These are phyloP conservation scores for Meteorus colon DNA, from an alignment of 2,888 invertebrate genomes.

Conservation along the genomic window DNA sequence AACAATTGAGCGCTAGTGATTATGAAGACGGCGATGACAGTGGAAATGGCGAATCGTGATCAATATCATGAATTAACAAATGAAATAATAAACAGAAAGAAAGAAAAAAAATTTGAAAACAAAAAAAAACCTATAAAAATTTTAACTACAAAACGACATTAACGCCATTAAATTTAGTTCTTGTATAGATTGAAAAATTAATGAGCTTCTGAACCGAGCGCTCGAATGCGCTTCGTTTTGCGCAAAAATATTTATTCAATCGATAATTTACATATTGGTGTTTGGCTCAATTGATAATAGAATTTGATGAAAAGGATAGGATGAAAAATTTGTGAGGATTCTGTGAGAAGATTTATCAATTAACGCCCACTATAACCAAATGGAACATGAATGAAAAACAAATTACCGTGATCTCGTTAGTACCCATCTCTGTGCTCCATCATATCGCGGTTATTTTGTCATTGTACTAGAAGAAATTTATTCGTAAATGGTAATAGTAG, in stretches of 20 bases:
- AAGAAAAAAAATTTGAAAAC: constrained; percentile 33
- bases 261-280: constrained; percentile 9
- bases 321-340: not conserved
- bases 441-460: constrained; percentile 24
- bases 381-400: constrained; percentile 19
- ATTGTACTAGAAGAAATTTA: constrained; percentile 15
- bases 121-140: constrained; percentile 38
- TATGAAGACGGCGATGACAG: constrained; percentile 89
- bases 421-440: not conserved
- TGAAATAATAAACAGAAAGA: constrained; percentile 26
- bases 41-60: constrained; percentile 94
- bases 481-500: not conserved
- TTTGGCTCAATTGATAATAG: not conserved
- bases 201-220: constrained; percentile 67
- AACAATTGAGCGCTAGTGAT: constrained; percentile 81
- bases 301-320: not conserved
- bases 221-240: constrained; percentile 42
- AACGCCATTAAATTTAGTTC: constrained; percentile 61
- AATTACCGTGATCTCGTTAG: constrained; percentile 14
- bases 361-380: constrained; percentile 4
- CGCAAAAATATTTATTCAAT: constrained; percentile 17
- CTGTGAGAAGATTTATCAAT: not conserved
- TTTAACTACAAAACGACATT: constrained; percentile 19
- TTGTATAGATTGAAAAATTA: constrained; percentile 69
- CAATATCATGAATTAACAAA: constrained; percentile 63